phyloP scores from a whole-genome alignment of 2,797 vertebrate genomes.

The Coregonus ussuriensis region DNA sequence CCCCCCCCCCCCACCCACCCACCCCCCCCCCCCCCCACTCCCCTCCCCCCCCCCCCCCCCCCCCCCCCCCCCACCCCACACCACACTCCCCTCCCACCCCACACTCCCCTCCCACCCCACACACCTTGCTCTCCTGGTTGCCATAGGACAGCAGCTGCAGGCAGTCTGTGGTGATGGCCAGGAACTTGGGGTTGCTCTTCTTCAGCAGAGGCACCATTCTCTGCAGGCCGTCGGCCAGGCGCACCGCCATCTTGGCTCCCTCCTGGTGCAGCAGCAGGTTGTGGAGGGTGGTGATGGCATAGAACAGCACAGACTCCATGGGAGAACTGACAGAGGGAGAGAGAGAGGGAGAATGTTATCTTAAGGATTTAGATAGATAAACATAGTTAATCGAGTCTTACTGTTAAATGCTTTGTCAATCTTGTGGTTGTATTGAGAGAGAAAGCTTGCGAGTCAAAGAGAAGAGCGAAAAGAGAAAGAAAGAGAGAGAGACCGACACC shows the following conservation, averaged over 20 bases:
- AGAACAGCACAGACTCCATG: conserved; percentile 95
- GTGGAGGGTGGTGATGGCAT: conserved; percentile 98
- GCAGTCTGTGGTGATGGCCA: conserved; percentile 98
- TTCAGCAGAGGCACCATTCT: conserved; percentile 98
- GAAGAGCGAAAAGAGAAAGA: too few species aligned
- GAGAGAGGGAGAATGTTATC: not conserved
- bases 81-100: not conserved
- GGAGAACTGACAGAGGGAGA: conserved; percentile 83
- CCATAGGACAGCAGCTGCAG: conserved; percentile 95
- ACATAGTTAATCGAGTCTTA: too few species aligned
- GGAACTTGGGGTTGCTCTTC: conserved; percentile 96
- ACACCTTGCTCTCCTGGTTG: conserved; percentile 98
- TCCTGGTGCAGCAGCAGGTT: conserved; percentile 98
- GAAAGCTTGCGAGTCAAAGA: too few species aligned
- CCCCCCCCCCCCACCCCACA: too few species aligned
- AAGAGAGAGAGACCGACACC: too few species aligned
- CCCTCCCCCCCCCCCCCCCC: too few species aligned
- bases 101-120: conserved; percentile 21
- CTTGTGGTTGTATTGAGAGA: too few species aligned
- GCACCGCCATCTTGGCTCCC: conserved; percentile 98
- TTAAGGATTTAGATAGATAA: not conserved
- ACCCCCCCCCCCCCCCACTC: too few species aligned
- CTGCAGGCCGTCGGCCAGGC: conserved; percentile 94
- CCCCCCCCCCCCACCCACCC: too few species aligned
- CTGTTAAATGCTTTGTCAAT: too few species aligned